Base-by-base conservation (phyloP, 2,888 invertebrate genomes). In the Nemotelus pantherinus region DNA sequence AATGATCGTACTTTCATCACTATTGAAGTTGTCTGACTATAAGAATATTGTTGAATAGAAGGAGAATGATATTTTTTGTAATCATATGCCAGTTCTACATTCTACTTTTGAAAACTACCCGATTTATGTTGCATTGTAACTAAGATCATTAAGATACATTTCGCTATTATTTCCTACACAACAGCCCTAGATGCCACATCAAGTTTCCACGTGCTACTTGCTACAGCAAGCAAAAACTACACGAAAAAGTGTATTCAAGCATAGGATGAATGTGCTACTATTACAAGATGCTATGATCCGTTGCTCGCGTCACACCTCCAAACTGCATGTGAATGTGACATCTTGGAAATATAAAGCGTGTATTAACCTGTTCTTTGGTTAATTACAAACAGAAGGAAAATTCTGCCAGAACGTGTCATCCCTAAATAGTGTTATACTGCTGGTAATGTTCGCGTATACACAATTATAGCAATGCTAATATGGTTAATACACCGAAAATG, bases 321-420 rank as follows among this genome's bases (percentile, higher is more conserved):
- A 72, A 60, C 48, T 63, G 41, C 25, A 47, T 50, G 7, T 25
- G 41, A 65, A 50, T 76, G 65, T 75, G 82, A 85, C 85, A 85
- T 86, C 85, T 83, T 85, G 85, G 83, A 86, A 84, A 85, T 84
- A 85, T 85, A 85, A 85, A 85, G 83, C 83, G 85, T 81, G 80
- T 82, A 79, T 83, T 83, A 83, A 83, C 83, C 83, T 81, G 81
- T 77, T 60, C 78, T 70, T 64, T 44, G 70, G 74, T 44, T 79
- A 80, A 79, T 77, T 77, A 67, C 78, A 78, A 79, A 77, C 79
- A 79, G 76, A 79, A 79, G 79, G 60, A 10, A 25, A 25, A 25
- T 25, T 25, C 25, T 25, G 39, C 25, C 58, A 25, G 58, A 25
- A 5, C 3, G n/a, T 39, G 58, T 7, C 10, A 10, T 53, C 6